Conservation (phyloP, 2,797 vertebrate genomes). For the Tamandua tetradactyla region DNA sequence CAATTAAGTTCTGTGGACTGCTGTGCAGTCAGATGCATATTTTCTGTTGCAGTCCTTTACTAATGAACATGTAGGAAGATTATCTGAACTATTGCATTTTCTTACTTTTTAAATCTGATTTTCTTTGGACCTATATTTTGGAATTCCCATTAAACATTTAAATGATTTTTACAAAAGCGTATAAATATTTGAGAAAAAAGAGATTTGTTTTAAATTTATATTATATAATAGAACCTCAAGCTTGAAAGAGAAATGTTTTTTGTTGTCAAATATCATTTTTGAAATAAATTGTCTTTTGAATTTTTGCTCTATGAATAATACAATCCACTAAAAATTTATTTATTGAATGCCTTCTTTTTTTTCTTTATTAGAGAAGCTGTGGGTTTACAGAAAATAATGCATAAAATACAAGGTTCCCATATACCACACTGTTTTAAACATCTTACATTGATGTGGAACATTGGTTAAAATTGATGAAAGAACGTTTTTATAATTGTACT, state of each 20-base stretch:
- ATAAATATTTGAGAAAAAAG: slow-evolving; percentile 52
- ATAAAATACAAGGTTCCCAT: no score
- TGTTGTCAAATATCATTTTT: slow-evolving; percentile 18
- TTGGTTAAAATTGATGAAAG: no score
- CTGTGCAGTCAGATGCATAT: slow-evolving; percentile 76
- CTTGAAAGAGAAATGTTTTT: neutral
- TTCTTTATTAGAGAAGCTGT: no score
- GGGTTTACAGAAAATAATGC: no score
- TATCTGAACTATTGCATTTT: slow-evolving; percentile 74
- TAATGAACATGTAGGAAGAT: slow-evolving; percentile 75
- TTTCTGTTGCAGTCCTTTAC: slow-evolving; percentile 77
- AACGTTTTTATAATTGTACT: no score
- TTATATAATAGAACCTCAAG: slow-evolving; percentile 53
- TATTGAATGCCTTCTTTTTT: neutral
- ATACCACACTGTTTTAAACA: no score
- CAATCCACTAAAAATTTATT: neutral
- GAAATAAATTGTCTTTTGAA: neutral
- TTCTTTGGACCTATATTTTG: slow-evolving; percentile 63
- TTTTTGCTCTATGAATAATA: neutral
- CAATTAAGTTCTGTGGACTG: slow-evolving; percentile 76
- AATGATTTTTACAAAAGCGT: slow-evolving; percentile 59
- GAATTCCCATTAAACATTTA: slow-evolving; percentile 74
- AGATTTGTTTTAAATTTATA: slow-evolving; percentile 71
- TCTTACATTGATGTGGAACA: no score
- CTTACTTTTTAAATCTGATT: slow-evolving; percentile 74